phyloP scores from a whole-genome alignment of 1,140 invertebrate species.

The Ips nitidus region DNA sequence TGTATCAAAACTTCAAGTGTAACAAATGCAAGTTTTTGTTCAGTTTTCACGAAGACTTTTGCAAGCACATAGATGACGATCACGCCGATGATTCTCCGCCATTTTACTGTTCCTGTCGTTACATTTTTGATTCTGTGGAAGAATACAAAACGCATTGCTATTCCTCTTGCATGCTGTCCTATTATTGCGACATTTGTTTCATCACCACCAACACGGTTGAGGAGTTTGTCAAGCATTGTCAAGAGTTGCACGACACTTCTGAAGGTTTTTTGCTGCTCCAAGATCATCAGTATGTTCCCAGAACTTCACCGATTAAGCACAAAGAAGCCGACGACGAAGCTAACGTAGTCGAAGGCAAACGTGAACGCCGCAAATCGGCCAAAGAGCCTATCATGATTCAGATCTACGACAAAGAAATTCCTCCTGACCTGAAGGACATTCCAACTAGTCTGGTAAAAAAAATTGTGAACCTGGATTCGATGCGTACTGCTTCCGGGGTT shows the following conservation, averaged over 20 bases:
- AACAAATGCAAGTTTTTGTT: slow-evolving; percentile 45
- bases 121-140: slow-evolving; percentile 41
- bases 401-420: slow-evolving; percentile 22
- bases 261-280: slow-evolving; percentile 44
- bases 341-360: slow-evolving; percentile 29
- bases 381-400: slow-evolving; percentile 27
- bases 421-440: slow-evolving; percentile 8
- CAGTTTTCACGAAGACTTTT: slow-evolving; percentile 47
- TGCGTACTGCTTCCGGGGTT: background rate
- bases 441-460: slow-evolving; percentile 18
- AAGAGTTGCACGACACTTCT: slow-evolving; percentile 43
- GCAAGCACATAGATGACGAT: slow-evolving; percentile 45
- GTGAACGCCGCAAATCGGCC: slow-evolving; percentile 29
- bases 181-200: slow-evolving; percentile 48
- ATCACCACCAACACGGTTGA: slow-evolving; percentile 40
- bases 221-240: slow-evolving; percentile 43
- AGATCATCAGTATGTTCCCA: slow-evolving; percentile 41
- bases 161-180: slow-evolving; percentile 43
- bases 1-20: slow-evolving; percentile 49
- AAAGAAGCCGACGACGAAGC: slow-evolving; percentile 24
- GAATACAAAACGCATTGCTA: slow-evolving; percentile 46
- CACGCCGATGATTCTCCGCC: slow-evolving; percentile 36
- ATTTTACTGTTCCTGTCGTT: slow-evolving; percentile 40
- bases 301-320: slow-evolving; percentile 13
- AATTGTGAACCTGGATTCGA: slow-evolving; percentile 6